Conservation (phyloP, 2,888 invertebrate species). For the Chironomus riparius region DNA sequence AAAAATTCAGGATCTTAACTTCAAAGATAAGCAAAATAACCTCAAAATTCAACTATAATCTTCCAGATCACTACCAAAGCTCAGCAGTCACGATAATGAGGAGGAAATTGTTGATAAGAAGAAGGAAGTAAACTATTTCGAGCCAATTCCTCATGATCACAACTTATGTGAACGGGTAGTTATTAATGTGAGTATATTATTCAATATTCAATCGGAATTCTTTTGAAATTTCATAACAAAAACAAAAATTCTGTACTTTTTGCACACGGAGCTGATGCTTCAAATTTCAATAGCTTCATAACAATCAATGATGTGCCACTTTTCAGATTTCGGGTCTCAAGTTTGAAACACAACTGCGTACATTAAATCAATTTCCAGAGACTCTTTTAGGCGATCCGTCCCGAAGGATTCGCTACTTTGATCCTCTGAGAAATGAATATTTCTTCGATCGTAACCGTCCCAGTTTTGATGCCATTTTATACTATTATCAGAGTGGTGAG, state of each 20-base stretch:
- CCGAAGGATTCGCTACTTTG: constrained; percentile 93
- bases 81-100: constrained; percentile 92
- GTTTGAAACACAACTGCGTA: constrained; percentile 97
- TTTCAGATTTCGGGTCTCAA: constrained; percentile 87
- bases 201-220: too few species aligned
- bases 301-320: neutral
- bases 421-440: constrained; percentile 96
- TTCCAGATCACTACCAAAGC: constrained; percentile 91
- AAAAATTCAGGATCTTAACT: constrained; percentile 57
- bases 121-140: constrained; percentile 86
- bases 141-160: constrained; percentile 95
- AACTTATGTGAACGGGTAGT: constrained; percentile 94
- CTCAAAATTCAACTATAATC: neutral
- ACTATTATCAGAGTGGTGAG: constrained; percentile 93
- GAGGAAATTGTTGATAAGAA: constrained; percentile 76
- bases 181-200: constrained; percentile 70
- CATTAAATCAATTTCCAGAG: constrained; percentile 97
- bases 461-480: constrained; percentile 98
- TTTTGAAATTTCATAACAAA: too few species aligned
- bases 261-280: too few species aligned
- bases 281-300: constrained; percentile 33
- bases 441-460: constrained; percentile 99
- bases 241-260: too few species aligned
- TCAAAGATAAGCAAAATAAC: neutral
- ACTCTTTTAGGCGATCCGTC: constrained; percentile 93